phyloP scores from a whole-genome alignment of 2,113 vertebrate species.

The Garra rufa region DNA sequence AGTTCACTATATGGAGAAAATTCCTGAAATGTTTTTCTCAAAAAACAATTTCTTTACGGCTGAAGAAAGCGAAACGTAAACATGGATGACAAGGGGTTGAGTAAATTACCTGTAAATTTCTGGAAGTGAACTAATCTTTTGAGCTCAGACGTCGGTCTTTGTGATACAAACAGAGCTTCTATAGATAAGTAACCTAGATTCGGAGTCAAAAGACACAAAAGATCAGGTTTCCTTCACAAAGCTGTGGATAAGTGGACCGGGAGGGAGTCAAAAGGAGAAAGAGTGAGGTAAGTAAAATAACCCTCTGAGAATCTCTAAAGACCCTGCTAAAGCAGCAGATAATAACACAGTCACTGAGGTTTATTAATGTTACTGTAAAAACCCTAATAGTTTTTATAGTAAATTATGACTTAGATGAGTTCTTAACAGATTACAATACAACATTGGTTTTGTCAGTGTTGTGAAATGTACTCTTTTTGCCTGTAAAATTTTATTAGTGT shows the following conservation, averaged over 20 bases:
- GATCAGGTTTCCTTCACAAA: slow-evolving; percentile 64
- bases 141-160: not conserved
- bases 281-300: slow-evolving; percentile 52
- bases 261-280: not conserved
- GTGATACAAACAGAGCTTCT: not conserved
- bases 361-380: not conserved
- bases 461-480: not conserved
- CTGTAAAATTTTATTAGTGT: slow-evolving; percentile 69
- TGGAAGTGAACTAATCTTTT: no score
- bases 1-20: no score
- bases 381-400: not conserved
- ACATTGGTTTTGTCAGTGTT: not conserved
- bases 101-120: no score
- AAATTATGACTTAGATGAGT: not conserved
- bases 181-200: slow-evolving; percentile 54
- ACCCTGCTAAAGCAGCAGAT: not conserved
- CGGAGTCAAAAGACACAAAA: slow-evolving; percentile 39
- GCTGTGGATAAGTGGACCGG: not conserved
- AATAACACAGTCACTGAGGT: not conserved
- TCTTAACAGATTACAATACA: not conserved
- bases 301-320: slow-evolving; percentile 34
- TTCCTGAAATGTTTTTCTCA: no score
- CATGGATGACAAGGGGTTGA: no score
- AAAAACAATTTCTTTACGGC: no score
- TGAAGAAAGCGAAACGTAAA: no score